Evolutionary conservation across 2,797 vertebrate genomes (phyloP), one percentile per base, ranked within the genome.

Genomic region (Petrocephalus sullivani): DNA sequence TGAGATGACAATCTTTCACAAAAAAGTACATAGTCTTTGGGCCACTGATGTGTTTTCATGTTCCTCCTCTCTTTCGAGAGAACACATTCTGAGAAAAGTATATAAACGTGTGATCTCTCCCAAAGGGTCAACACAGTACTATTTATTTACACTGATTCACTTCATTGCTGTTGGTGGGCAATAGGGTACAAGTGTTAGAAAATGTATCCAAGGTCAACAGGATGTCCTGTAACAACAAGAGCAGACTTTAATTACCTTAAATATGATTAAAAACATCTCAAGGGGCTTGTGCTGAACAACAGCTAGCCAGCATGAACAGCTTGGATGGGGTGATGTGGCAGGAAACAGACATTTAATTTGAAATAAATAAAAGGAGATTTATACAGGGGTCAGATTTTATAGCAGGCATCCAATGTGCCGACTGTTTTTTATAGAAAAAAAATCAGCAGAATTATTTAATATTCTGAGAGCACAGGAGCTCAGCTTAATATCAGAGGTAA

Each of bases 321-420:
- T 81, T 75, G 51, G 53, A 58, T 60, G 53, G 71, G 71, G 28
- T n/a, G 85, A 54, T 54, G 10, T 46, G 41, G 85, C 28, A 56
- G 64, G 53, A 58, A 57, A 57, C 64, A 60, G 64, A 28, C 57
- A 83, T 81, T 85, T 82, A 64, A 81, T 86, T 85, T 56, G 83
- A 89, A 89, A 87, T 89, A 87, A 89, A 87, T 61, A 71, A 86
- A 60, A 37, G 5, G 82, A 53, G 85, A 89, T 87, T 89, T 87
- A 89, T 87, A 33, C 16, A 88, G 28, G 53, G 88, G 85, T 78
- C 85, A 81, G 67, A 87, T 87, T 81, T 86, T 87, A 82, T 87
- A 78, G 83, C 88, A 54, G 85, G 61, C 67, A 60, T 78, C 67
- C 64, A 85, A 86, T 78, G 85, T 78, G 84, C 64, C 51, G 23